Percentiles rank a stretch among this genome's conserved stretches.
phyloP scores from a whole-genome alignment of 2,113 vertebrate species.

The Synchiropus splendidus region DNA sequence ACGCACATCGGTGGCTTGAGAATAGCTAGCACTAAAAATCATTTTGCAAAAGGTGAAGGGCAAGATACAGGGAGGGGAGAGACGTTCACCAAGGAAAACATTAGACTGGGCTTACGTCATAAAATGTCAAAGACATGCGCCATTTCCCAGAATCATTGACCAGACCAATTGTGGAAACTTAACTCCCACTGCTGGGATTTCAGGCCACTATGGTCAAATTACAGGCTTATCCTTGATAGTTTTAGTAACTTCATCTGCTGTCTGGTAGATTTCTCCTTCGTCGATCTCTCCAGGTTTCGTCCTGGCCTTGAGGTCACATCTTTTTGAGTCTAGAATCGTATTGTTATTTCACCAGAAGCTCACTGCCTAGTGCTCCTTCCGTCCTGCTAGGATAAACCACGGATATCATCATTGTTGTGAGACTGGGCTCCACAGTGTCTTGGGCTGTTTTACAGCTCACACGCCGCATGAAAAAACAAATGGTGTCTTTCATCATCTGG shows the following conservation, averaged over 20 bases:
- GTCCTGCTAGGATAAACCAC: slow-evolving; percentile 44
- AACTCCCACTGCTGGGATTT: slow-evolving; percentile 31
- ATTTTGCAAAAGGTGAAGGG: background rate
- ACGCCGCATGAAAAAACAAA: slow-evolving; percentile 44
- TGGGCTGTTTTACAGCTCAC: slow-evolving; percentile 26
- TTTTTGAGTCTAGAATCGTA: slow-evolving; percentile 31
- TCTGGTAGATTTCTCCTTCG: slow-evolving; percentile 31
- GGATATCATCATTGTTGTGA: slow-evolving; percentile 53
- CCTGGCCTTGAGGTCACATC: slow-evolving; percentile 8
- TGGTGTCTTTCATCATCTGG: slow-evolving; percentile 48
- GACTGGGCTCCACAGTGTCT: slow-evolving; percentile 28
- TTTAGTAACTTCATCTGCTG: slow-evolving; percentile 37
- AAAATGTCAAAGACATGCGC: slow-evolving; percentile 35
- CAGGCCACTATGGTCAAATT: slow-evolving; percentile 40
- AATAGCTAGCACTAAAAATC: too few species aligned
- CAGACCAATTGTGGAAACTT: slow-evolving; percentile 54
- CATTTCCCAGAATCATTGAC: slow-evolving; percentile 49
- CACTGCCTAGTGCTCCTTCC: slow-evolving; percentile 23
- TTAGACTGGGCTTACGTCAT: slow-evolving; percentile 28
- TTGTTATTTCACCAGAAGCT: slow-evolving; percentile 39
- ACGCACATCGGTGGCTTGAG: background rate
- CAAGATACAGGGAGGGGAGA: slow-evolving; percentile 2
- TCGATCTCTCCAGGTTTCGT: slow-evolving; percentile 6
- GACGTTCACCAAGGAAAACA: slow-evolving; percentile 17
- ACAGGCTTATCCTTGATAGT: slow-evolving; percentile 36